Evolutionary conservation across 2,888 invertebrate genomes (phyloP).

Genomic region (Penaeus monodon): DNA sequence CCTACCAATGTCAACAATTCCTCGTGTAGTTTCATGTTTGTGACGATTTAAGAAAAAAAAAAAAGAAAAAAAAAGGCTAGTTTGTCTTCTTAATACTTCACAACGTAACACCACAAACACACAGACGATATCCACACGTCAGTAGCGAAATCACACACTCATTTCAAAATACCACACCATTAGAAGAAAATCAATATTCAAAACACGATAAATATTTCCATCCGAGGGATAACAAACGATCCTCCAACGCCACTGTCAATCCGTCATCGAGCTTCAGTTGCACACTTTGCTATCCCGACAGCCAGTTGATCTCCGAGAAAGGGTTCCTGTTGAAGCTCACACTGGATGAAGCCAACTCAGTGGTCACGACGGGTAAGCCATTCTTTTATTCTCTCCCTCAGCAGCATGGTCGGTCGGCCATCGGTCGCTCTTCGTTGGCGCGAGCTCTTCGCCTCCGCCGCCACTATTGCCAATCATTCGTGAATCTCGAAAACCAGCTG

Average conservation of each 20-base stretch:
- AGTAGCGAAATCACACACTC: no score
- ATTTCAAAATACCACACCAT: no score
- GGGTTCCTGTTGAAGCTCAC: slow-evolving; percentile 13
- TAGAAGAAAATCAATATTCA: no score
- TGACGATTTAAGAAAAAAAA: no score
- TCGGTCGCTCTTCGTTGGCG: slow-evolving; percentile 48
- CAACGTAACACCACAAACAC: no score
- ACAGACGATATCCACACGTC: no score
- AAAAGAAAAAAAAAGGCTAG: no score
- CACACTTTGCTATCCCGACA: no score
- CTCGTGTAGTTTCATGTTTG: slow-evolving; percentile 37
- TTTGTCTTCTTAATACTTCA: no score
- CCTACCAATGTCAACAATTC: slow-evolving; percentile 29
- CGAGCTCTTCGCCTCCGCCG: slow-evolving; percentile 28
- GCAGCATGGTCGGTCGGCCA: slow-evolving; percentile 46
- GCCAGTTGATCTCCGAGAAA: no score
- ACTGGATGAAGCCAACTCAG: slow-evolving; percentile 49
- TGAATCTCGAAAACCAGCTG: neutral
- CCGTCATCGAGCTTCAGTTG: no score
- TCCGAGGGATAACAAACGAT: neutral
- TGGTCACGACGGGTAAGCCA: slow-evolving; percentile 52
- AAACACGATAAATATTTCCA: no score
- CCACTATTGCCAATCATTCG: slow-evolving; percentile 45
- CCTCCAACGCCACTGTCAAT: neutral
- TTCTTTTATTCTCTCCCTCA: slow-evolving; percentile 56